phyloP scores from a whole-genome alignment of 2,888 invertebrate species.

The Dryococelus australis region DNA sequence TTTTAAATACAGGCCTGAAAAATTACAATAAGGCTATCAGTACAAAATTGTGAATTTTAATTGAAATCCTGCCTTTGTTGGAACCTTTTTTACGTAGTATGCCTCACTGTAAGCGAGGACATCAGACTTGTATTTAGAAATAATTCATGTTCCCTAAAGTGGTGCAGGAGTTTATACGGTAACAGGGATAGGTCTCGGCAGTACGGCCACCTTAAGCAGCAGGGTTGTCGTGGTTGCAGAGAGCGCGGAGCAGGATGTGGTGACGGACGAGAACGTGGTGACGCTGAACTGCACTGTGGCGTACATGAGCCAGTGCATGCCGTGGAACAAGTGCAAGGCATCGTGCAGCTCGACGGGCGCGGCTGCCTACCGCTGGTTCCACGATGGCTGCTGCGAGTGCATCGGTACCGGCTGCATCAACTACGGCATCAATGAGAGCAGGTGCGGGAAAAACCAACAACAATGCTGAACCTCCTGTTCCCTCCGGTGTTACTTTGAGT shows the following conservation, averaged over 20 bases:
- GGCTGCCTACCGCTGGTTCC: constrained; percentile 89
- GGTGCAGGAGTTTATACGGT: too few relatives aligned
- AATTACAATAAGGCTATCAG: too few relatives aligned
- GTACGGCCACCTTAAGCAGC: too few relatives aligned
- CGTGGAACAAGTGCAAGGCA: constrained; percentile 84
- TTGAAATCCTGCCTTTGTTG: too few relatives aligned
- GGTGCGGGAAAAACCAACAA: constrained; percentile 58
- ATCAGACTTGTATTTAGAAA: too few relatives aligned
- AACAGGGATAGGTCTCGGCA: too few relatives aligned
- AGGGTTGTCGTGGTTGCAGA: constrained; percentile 59
- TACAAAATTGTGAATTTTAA: too few relatives aligned
- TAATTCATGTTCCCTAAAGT: too few relatives aligned
- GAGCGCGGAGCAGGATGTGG: constrained; percentile 64
- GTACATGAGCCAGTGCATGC: constrained; percentile 88
- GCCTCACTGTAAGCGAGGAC: too few relatives aligned
- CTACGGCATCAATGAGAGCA: constrained; percentile 88
- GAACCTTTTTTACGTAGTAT: too few relatives aligned
- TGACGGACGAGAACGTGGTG: constrained; percentile 54
- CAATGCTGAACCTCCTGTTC: neutral
- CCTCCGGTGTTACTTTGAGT: neutral
- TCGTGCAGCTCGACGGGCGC: constrained; percentile 86
- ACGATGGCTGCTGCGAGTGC: constrained; percentile 94
- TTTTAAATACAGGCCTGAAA: too few relatives aligned
- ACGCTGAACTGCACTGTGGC: constrained; percentile 91
- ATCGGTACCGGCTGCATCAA: constrained; percentile 87